Evolutionary conservation across 37 sponge, comb jelly and placozoan species (phyloP).

Genomic region (Corticium candelabrum): DNA sequence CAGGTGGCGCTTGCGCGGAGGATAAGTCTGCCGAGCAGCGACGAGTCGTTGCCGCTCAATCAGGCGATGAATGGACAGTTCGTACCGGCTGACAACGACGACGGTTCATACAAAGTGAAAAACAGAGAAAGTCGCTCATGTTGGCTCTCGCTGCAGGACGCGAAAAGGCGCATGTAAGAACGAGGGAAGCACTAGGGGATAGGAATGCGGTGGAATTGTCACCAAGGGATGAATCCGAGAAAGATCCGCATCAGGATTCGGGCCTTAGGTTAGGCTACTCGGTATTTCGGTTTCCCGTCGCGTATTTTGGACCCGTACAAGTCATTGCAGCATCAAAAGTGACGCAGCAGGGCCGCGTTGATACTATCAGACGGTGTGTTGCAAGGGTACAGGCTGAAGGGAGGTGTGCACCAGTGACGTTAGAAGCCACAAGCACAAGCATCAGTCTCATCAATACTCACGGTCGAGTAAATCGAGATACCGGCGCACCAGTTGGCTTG

Average conservation of each 20-base stretch:
- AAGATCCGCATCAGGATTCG: no score
- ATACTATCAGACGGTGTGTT: neutral
- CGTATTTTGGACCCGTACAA: neutral
- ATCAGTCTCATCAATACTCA: neutral
- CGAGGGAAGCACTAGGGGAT: no score
- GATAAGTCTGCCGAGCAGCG: neutral
- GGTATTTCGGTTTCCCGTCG: neutral
- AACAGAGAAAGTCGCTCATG: neutral
- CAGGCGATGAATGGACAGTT: neutral
- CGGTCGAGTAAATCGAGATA: neutral
- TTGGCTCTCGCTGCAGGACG: neutral
- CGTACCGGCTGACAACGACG: neutral
- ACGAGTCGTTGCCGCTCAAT: neutral
- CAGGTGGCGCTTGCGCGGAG: neutral
- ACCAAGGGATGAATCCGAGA: no score
- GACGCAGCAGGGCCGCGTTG: neutral
- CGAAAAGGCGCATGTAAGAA: no score
- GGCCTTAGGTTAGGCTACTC: no score
- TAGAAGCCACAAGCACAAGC: neutral
- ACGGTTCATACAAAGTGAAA: no score
- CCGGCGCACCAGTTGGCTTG: no score
- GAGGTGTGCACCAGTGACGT: neutral
- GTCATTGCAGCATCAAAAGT: neutral
- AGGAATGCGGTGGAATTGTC: neutral
- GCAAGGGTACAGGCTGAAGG: neutral